phyloP scores from a whole-genome alignment of 2,888 invertebrate species.

The Cantharis rufa region DNA sequence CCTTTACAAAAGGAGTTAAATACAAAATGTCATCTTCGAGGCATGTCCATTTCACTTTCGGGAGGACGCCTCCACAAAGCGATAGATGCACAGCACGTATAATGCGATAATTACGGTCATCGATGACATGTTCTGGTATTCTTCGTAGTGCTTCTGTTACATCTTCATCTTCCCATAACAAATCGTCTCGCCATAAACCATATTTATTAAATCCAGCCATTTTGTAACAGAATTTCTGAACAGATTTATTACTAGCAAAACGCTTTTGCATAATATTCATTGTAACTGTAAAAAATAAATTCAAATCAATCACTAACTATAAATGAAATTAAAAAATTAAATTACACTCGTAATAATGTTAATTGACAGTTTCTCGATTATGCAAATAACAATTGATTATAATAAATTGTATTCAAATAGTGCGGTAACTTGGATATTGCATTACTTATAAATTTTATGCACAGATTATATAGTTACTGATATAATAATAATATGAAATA shows the following conservation, averaged over 20 bases:
- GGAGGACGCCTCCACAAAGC: slow-evolving; percentile 75
- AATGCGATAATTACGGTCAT: slow-evolving; percentile 85
- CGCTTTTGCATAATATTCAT: slow-evolving; percentile 45
- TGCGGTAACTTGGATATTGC: no score
- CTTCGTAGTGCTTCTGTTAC: slow-evolving; percentile 83
- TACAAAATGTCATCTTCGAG: slow-evolving; percentile 84
- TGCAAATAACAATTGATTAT: background rate
- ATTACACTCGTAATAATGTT: background rate
- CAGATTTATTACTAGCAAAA: slow-evolving; percentile 49
- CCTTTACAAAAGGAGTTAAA: slow-evolving; percentile 75
- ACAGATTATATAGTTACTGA: no score
- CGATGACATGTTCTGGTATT: slow-evolving; percentile 71
- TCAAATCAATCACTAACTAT: background rate
- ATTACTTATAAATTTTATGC: no score
- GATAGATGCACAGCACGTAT: slow-evolving; percentile 82
- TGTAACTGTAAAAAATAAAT: background rate
- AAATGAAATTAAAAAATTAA: no score
- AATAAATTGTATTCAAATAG: no score
- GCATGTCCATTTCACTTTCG: slow-evolving; percentile 92
- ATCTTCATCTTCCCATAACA: slow-evolving; percentile 70
- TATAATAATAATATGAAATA: no score
- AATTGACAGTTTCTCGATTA: background rate
- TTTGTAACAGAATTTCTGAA: slow-evolving; percentile 78
- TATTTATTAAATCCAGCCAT: slow-evolving; percentile 80
- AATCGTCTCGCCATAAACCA: slow-evolving; percentile 81